Evolutionary conservation across 2,113 vertebrate genomes (phyloP).

Genomic region (Catharus minimus): DNA sequence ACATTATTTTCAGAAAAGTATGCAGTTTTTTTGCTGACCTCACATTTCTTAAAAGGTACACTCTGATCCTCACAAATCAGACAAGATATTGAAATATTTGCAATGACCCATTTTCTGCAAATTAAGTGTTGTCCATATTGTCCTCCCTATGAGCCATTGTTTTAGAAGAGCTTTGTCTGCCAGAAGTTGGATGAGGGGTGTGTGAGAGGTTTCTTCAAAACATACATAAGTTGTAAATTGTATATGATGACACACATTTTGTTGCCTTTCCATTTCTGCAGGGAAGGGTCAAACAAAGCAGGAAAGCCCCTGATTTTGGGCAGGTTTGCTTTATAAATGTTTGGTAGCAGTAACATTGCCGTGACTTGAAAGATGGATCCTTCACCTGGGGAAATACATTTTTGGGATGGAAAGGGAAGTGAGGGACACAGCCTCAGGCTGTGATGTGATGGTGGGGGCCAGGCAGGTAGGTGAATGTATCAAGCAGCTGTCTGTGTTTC

Average conservation of each 20-base stretch:
- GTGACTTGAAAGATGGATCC: neutral
- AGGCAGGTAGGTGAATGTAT: neutral
- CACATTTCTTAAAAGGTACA: neutral
- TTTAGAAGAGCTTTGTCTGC: neutral
- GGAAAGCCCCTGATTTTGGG: neutral
- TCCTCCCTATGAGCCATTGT: neutral
- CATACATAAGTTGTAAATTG: neutral
- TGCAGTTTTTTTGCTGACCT: neutral
- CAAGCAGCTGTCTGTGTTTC: neutral
- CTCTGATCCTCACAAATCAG: neutral
- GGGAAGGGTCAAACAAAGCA: neutral
- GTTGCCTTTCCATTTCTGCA: neutral
- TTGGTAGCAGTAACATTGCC: neutral
- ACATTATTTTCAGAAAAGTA: neutral
- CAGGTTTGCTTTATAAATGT: neutral
- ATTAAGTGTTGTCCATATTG: neutral
- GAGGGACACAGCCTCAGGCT: neutral
- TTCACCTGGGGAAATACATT: neutral
- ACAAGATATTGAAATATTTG: neutral
- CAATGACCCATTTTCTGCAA: neutral
- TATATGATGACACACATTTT: neutral
- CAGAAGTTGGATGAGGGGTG: neutral
- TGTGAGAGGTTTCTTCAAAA: neutral
- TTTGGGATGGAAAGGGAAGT: neutral
- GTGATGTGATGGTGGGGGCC: neutral